Base-by-base conservation (phyloP, 2,888 invertebrate species). In the Neocrepidodera transversa region DNA sequence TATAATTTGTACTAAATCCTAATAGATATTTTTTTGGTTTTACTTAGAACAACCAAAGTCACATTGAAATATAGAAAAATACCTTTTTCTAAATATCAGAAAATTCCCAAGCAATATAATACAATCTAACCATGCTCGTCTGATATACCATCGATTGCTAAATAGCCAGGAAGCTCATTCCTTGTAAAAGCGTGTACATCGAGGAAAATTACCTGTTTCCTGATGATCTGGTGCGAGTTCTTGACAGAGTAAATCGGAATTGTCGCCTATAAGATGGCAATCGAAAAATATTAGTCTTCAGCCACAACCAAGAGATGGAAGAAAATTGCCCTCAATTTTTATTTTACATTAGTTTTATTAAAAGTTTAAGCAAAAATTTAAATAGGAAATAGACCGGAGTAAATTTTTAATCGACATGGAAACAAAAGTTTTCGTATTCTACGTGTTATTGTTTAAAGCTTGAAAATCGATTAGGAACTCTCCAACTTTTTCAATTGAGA, bases 191-290 rank as follows among this genome's bases (percentile, higher is more conserved):
- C 54, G 54, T 42, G 54, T 45, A 36, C 23, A 13, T n/a, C 35
- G 17, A n/a, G 17, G 35, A 56, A 47, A 56, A 50, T 69, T 69
- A 69, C 69, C 69, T 69, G 66, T 62, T 67, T 76, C 74, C 35
- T 70, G 69, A 70, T 72, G 73, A 69, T 77, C 75, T 72, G 81
- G 79, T 65, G 82, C 80, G 71, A 84, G 78, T 78, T 83, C 82
- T 78, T 84, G 82, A 76, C 81, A 82, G 57, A 83, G 80, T 68
- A 83, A 81, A 75, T 85, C 84, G 69, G 84, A 81, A 76, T 83
- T 83, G 73, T 84, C 83, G 75, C 83, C 85, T 84, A 78, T 66
- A 71, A 71, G 63, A 67, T 65, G 59, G 62, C 63, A 62, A 68
- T 62, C 58, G 30, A 16, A 59, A 60, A 59, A 64, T 63, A 68